Evolutionary conservation across 2,888 invertebrate species (phyloP).

Genomic region (Idaea aversata): DNA sequence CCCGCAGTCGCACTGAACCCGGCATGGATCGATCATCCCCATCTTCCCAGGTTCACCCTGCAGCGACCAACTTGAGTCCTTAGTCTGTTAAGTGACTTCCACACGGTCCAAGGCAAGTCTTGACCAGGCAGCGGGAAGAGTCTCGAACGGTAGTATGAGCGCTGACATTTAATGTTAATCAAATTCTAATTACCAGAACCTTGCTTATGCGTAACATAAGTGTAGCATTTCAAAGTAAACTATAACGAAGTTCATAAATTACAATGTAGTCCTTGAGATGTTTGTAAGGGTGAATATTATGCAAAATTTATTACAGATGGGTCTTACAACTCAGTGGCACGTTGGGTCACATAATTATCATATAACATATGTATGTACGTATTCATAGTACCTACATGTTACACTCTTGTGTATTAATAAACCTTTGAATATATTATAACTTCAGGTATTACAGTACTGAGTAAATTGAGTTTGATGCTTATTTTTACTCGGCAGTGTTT

Average conservation of each 20-base stretch:
- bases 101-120: too few relatives aligned
- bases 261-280: constrained; percentile 38
- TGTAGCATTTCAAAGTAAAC: constrained; percentile 15
- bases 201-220: constrained; percentile 1
- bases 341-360: constrained; percentile 33
- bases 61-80: too few relatives aligned
- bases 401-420: background rate
- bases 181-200: background rate
- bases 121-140: too few relatives aligned
- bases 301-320: constrained; percentile 34
- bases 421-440: background rate
- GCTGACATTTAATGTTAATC: background rate
- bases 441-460: background rate
- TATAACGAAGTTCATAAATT: constrained; percentile 21
- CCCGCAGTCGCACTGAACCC: too few relatives aligned
- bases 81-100: too few relatives aligned
- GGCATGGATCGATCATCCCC: too few relatives aligned
- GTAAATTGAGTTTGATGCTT: constrained; percentile 15
- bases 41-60: too few relatives aligned
- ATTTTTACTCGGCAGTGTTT: too few relatives aligned
- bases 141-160: background rate
- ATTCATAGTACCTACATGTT: background rate
- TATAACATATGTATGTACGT: background rate
- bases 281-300: constrained; percentile 33
- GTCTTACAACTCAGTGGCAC: constrained; percentile 36